A percentile compares a stretch with the other conserved stretches of the same genome.
Evolutionary conservation across 2,113 vertebrate genomes (phyloP).

Genomic region (Bubalus kerabau): DNA sequence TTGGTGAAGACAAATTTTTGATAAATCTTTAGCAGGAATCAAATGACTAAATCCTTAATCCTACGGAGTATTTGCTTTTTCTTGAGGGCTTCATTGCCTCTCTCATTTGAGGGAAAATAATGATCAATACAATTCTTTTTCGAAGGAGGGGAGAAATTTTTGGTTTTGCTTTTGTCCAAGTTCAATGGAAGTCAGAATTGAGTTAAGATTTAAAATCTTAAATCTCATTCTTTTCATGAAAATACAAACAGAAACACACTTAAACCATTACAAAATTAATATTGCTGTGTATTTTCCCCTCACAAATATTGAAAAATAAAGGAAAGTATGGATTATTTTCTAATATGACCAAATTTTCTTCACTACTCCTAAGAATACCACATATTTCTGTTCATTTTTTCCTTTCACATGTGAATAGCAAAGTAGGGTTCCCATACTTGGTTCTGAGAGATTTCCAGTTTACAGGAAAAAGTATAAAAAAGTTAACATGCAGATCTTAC

Average conservation of each 20-base stretch:
- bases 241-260: background rate
- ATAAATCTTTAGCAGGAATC: conserved; percentile 1
- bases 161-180: background rate
- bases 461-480: background rate
- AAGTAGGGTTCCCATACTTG: background rate
- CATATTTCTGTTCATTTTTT: background rate
- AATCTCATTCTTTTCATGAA: background rate
- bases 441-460: background rate
- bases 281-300: background rate
- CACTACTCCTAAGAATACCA: background rate
- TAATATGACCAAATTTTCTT: background rate
- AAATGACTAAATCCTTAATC: background rate
- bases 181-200: background rate
- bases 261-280: background rate
- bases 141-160: background rate
- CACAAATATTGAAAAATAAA: background rate
- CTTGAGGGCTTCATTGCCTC: background rate
- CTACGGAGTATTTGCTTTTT: background rate
- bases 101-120: background rate
- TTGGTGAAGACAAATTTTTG: conserved; percentile 16
- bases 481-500: background rate
- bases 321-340: background rate
- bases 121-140: background rate
- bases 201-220: background rate
- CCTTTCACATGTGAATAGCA: background rate